Conservation (phyloP, 2,797 vertebrate species). For the Odontamblyopus lacepedii region DNA sequence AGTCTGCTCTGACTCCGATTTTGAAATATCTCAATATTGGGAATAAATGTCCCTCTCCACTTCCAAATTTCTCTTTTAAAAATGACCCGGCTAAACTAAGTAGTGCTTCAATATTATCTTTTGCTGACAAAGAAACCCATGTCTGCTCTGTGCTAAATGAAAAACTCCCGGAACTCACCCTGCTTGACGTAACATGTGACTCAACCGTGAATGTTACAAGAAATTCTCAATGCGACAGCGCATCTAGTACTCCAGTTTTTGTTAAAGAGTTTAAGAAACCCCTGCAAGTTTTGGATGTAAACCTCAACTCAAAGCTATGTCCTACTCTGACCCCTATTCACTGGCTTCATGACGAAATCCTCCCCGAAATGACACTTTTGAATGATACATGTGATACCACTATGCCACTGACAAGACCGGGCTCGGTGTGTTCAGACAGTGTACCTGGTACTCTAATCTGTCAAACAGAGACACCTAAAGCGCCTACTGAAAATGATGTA, state of each 20-base stretch:
- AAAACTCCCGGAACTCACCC: constrained; percentile 53
- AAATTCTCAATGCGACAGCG: background rate
- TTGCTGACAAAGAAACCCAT: background rate
- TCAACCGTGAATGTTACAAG: constrained; percentile 5
- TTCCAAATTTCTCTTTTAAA: background rate
- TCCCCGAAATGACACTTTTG: background rate
- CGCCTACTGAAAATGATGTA: background rate
- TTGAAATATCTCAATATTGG: constrained; percentile 46
- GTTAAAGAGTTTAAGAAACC: background rate
- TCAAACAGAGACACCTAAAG: background rate
- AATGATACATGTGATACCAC: constrained; percentile 1
- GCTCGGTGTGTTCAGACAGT: background rate
- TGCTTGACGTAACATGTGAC: constrained; percentile 52
- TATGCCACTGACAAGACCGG: background rate
- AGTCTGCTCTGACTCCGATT: constrained; percentile 48
- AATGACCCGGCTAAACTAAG: constrained; percentile 2
- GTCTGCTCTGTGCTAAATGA: constrained; percentile 42
- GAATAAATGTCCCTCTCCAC: constrained; percentile 20
- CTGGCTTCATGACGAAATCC: constrained; percentile 3
- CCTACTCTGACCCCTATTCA: background rate
- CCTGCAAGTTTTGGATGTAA: background rate
- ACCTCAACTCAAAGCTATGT: constrained; percentile 4
- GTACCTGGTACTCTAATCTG: background rate
- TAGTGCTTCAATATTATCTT: background rate
- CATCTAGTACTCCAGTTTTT: background rate